phyloP scores from a whole-genome alignment of 2,113 vertebrate genomes.

The Dasyornis broadbenti region DNA sequence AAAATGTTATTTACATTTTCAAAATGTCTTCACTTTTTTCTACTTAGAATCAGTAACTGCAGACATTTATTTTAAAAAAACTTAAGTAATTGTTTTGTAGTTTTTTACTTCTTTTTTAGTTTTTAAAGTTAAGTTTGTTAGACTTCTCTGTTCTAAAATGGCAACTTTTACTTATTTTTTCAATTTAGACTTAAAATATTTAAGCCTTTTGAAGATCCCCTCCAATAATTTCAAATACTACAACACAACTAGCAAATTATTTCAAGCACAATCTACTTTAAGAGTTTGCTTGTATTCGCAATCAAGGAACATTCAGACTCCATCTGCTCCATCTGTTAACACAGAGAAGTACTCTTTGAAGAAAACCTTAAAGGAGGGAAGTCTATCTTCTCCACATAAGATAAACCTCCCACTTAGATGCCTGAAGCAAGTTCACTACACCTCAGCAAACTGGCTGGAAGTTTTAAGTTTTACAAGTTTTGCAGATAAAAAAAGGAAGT shows the following conservation, averaged over 20 bases:
- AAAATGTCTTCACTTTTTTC: background rate
- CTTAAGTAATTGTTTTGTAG: background rate
- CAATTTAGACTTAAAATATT: background rate
- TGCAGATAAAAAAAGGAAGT: background rate
- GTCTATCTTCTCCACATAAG: background rate
- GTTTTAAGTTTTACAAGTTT: background rate
- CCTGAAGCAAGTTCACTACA: background rate
- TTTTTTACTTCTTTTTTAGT: background rate
- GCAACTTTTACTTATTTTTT: background rate
- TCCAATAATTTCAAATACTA: background rate
- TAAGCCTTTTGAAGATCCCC: background rate
- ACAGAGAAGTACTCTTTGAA: background rate
- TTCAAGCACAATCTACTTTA: background rate
- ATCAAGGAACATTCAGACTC: background rate
- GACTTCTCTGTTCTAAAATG: background rate
- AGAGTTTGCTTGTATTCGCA: background rate
- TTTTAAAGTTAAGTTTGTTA: background rate
- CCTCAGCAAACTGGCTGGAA: background rate
- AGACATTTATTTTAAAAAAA: background rate
- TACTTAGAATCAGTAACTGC: background rate
- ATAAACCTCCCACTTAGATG: background rate
- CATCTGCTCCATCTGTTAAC: background rate
- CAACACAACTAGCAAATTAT: background rate
- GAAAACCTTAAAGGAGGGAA: background rate
- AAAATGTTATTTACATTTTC: background rate